Evolutionary conservation across 2,888 invertebrate genomes (phyloP).

Genomic region (Tetranychus truncatus): DNA sequence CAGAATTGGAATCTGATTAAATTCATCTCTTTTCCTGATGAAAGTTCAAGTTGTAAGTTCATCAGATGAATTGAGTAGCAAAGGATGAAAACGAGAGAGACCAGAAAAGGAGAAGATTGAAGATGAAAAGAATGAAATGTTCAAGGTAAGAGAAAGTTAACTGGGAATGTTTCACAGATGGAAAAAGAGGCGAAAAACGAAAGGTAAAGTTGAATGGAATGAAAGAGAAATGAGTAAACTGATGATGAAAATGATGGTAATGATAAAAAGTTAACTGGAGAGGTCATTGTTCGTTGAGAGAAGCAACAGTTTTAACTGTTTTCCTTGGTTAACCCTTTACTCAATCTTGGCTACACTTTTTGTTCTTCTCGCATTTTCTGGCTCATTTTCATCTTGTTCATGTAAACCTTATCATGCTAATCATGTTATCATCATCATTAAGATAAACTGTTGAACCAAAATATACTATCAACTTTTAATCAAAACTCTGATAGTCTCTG

Average conservation of each 20-base stretch:
- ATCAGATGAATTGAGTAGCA: neutral
- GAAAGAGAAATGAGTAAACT: neutral
- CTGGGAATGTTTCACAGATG: neutral
- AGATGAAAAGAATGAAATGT: neutral
- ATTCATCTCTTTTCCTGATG: neutral
- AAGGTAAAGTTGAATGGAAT: neutral
- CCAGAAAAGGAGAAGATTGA: neutral
- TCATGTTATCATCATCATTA: no score
- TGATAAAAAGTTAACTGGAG: neutral
- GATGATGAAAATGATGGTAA: neutral
- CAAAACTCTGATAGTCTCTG: no score
- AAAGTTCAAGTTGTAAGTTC: neutral
- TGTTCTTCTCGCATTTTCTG: neutral
- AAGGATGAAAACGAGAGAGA: neutral
- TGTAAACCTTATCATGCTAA: no score
- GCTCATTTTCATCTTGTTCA: no score
- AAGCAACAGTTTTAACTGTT: neutral
- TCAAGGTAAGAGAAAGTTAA: no score
- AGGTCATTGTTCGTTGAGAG: neutral
- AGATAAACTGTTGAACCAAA: no score
- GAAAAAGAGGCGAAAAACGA: neutral
- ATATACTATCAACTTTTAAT: no score
- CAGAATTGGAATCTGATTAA: neutral
- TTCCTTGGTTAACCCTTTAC: neutral
- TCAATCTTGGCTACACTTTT: neutral